Base-by-base conservation (phyloP, 2,888 invertebrate species). In the Apantesis nais region DNA sequence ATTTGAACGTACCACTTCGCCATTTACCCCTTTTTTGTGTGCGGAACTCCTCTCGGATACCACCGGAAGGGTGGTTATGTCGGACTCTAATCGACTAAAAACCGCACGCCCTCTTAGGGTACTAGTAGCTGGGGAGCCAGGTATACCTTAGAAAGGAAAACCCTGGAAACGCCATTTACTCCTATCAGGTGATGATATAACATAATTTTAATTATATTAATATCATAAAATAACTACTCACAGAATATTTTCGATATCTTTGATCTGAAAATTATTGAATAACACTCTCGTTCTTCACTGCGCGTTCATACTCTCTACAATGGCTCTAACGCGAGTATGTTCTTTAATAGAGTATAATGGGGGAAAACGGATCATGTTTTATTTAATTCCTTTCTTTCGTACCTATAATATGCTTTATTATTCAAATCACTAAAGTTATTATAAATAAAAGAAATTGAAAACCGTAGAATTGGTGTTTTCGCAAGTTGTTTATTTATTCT, bases 291-390 rank as follows among this genome's bases (percentile, higher is more conserved):
- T 48, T 48, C 22, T 22, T 44, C 31, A 41, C 55, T 52, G 25
- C 25, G 1, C 19, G 41, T 14, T 8, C 44, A n/a, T 60, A n/a
- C 41, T 60, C 3, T 41, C 16, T 60, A 41, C 31, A 41, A 44
- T 19, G 41, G 60, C 55, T 67, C 41, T 12, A 44, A 60, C 60
- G 19, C 41, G 5, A 31, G 31, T 29, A n/a, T 66, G 25, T 60
- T 39, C 29, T 60, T 67, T 41, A 31, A n/a, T 39, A n/a, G 16
- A 67, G 60, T 60, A 55, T 39, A 44, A 60, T 44, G 31, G 60
- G 60, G 1, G 7, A 60, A 44, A 19, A 31, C 44, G 25, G 39
- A 39, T 29, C 19, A 66, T 34, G 22, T 31, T 37, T 65, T 52
- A 14, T 60, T 67, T 60, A 41, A 12, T 11, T 37, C 7, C 3